Evolutionary conservation across 2,888 invertebrate genomes (phyloP).

Genomic region (Yponomeuta cagnagella): DNA sequence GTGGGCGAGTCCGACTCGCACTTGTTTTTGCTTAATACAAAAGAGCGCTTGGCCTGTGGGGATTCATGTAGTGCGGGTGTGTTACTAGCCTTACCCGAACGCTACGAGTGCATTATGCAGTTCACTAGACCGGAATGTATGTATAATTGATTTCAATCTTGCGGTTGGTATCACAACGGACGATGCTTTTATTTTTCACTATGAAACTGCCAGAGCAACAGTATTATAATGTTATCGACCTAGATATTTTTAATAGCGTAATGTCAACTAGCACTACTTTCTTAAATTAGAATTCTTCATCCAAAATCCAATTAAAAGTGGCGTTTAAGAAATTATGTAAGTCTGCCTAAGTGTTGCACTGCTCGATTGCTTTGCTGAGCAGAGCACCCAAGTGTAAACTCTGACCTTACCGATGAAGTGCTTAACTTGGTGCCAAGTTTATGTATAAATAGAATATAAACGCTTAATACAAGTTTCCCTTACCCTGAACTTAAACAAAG

Average conservation of each 20-base stretch:
- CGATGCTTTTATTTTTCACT: slow-evolving; percentile 37
- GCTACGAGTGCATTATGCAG: slow-evolving; percentile 53
- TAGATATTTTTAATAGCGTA: too few species aligned
- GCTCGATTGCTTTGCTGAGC: background rate
- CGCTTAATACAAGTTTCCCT: slow-evolving; percentile 9
- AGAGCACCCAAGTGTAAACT: background rate
- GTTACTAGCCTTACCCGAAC: slow-evolving; percentile 20
- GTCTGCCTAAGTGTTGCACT: background rate
- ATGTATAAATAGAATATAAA: slow-evolving; percentile 4
- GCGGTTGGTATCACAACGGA: slow-evolving; percentile 40
- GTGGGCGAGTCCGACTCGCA: too few species aligned
- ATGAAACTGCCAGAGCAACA: slow-evolving; percentile 25
- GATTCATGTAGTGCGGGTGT: background rate
- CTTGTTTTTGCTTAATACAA: too few species aligned
- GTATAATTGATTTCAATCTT: slow-evolving; percentile 61
- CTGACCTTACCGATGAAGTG: background rate
- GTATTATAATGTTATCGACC: background rate
- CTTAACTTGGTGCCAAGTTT: background rate
- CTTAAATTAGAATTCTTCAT: too few species aligned
- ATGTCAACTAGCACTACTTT: too few species aligned
- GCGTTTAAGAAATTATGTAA: too few species aligned
- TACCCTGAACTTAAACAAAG: slow-evolving; percentile 5
- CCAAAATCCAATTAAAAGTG: too few species aligned
- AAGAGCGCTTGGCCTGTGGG: background rate
- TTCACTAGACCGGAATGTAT: slow-evolving; percentile 55